A percentile compares a stretch with the other conserved stretches of the same genome.
Conservation (phyloP, 2,888 invertebrate genomes). For the Drosophila testacea region DNA sequence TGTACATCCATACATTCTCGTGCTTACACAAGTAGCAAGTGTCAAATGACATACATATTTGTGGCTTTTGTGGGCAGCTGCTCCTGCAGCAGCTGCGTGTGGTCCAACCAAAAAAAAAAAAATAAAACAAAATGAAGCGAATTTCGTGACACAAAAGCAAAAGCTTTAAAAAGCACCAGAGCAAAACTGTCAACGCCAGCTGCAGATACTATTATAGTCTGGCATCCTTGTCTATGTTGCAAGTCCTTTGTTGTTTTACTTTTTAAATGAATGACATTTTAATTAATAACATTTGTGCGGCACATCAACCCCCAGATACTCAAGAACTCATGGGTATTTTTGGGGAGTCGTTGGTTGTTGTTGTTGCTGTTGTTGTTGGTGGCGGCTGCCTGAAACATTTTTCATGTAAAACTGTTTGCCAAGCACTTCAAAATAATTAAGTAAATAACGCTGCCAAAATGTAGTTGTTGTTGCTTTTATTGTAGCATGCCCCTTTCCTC, state of each 20-base stretch:
- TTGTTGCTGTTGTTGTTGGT: conserved; percentile 6
- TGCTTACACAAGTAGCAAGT: conserved; percentile 48
- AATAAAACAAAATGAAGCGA: conserved; percentile 18
- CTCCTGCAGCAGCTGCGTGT: conserved; percentile 63
- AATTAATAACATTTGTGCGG: conserved; percentile 83
- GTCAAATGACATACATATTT: conserved; percentile 76
- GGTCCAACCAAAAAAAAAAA: conserved; percentile 42
- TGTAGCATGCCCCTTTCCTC: neutral
- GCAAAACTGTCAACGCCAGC: conserved; percentile 74
- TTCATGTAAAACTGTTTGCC: conserved; percentile 80
- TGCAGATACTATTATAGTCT: conserved; percentile 40
- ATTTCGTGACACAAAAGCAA: conserved; percentile 27
- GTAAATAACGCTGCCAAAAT: conserved; percentile 71
- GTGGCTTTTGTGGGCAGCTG: conserved; percentile 67
- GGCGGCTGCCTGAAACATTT: conserved; percentile 69
- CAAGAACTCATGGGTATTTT: conserved; percentile 30
- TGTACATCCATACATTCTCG: neutral
- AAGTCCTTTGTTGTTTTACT: conserved; percentile 57
- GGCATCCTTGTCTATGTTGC: conserved; percentile 19
- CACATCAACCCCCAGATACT: conserved; percentile 20
- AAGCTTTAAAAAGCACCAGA: conserved; percentile 34
- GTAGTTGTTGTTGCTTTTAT: conserved; percentile 32
- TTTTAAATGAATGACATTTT: conserved; percentile 82
- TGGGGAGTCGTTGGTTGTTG: conserved; percentile 2
- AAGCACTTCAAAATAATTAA: conserved; percentile 79